Base-by-base conservation (phyloP, 2,797 vertebrate genomes). In the Fringilla coelebs region DNA sequence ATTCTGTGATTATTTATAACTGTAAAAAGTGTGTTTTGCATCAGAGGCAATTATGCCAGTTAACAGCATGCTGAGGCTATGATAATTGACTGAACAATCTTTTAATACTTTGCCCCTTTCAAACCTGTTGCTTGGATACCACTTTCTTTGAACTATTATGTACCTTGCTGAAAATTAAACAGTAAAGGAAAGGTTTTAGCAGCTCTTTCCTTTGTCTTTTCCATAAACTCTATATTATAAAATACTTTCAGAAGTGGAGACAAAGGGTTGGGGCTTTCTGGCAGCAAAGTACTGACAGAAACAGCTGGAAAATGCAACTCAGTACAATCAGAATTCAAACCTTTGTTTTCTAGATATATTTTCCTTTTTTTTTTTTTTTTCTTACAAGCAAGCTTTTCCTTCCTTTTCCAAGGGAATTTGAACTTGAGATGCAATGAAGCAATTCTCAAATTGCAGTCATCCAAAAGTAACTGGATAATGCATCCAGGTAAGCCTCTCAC, bases 91-190 rank as follows among this genome's bases (percentile, higher is more conserved):
- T 90, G 91, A 95, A 90, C 63, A 96, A 54, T 95, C 89, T 93
- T 89, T 73, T 88, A 94, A 86, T 96, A 81, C 71, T 89, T 95
- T 94, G 83, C 71, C 85, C 77, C 85, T 91, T 96, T 94, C 91
- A 97, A 93, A 96, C 94, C 71, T 94, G 96, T 97, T 97, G 96
- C 96, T 97, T 97, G 95, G 96, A 94, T 95, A 97, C 96, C 96
- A 88, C 61, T 91, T 95, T 94, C 83, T 91, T 93, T 89, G 75
- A 94, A 92, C 75, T 93, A 55, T 88, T 88, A 78, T 92, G 88
- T 93, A 93, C 93, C 83, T 94, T 95, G 45, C 43, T 79, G 89
- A 86, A 94, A 94, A 94, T 87, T 73, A 89, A 90, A 41, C 57
- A 70, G 40, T 68, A 81, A 91, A 93, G 63, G 57, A 84, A 92